Evolutionary conservation across 2,888 invertebrate species (phyloP), one percentile per base, ranked within the genome.

Genomic region (Drosophila austrosaltans): DNA sequence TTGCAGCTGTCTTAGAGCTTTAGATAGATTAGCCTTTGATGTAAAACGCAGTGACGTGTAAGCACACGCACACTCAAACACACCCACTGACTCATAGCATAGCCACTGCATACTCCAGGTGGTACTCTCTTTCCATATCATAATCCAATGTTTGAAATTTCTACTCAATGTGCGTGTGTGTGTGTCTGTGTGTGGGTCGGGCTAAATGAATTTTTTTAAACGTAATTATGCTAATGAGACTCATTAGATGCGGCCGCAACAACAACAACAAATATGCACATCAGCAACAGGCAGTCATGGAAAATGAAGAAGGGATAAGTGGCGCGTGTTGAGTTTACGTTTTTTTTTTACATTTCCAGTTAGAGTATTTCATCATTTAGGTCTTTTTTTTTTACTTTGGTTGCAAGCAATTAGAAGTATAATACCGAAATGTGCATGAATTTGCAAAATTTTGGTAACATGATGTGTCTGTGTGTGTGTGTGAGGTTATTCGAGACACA

Each of bases 141-240:
- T 69, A 63, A 65, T 70, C 62, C 71, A 69, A 67, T 68, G 70
- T 57, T 20, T 40, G 42, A 25, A 40, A 63, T 48, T 75, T 70
- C 67, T 63, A 53, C 70, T 72, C 7, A 22, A 70, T 63, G 59
- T 71, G 7, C 16, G 7, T 44, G 7, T 44, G 4, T 48, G 20
- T 44, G 44, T 40, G 40, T 40, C 2, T 40, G 3, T 42, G 20
- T 22, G 30, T 30, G 30, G 6, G 16, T 16, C 16, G 30, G 30
- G 3, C 3, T 5, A 30, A 28, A 28, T 28, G 2, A 3, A 3
- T 28, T 30, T 30, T 30, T 25, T 70, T 75, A 72, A 60, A 66
- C 66, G 81, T 78, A 82, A 84, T 84, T 82, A 82, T 78, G 75
- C 69, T 84, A 84, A 84, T 87, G 85, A 87, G 79, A 59, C 85